phyloP scores from a whole-genome alignment of 2,888 invertebrate species.

The Allacma fusca region DNA sequence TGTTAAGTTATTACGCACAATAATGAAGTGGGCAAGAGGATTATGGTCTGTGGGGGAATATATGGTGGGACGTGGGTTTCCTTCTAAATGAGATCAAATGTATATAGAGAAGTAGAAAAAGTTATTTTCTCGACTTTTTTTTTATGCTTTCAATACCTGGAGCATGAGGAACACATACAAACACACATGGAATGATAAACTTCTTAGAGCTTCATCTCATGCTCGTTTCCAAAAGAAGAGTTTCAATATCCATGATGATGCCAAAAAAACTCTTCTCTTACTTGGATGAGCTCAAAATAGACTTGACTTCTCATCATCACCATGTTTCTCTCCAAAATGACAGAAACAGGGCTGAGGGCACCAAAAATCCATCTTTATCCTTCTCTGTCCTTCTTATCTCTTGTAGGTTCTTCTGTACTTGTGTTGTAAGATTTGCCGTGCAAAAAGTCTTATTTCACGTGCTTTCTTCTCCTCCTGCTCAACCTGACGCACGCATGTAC shows the following conservation, averaged over 20 bases:
- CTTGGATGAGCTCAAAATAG: constrained; percentile 33
- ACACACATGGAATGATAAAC: constrained; percentile 22
- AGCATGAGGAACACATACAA: neutral
- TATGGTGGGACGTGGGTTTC: neutral
- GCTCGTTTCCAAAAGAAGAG: neutral
- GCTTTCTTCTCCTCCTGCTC: neutral
- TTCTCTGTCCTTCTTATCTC: neutral
- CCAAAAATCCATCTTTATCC: neutral
- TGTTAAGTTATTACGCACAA: neutral
- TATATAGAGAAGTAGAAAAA: neutral
- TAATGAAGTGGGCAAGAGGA: neutral
- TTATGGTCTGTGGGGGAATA: neutral
- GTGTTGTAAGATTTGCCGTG: no score
- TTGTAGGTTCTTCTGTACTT: no score
- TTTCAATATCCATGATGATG: constrained; percentile 23
- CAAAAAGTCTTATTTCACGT: neutral
- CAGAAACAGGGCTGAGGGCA: constrained; percentile 21
- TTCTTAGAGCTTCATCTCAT: constrained; percentile 7
- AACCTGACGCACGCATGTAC: neutral
- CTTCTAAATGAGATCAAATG: constrained; percentile 18
- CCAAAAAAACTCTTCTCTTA: neutral
- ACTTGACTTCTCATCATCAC: constrained; percentile 34
- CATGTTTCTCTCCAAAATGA: constrained; percentile 19
- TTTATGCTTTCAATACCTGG: constrained; percentile 10
- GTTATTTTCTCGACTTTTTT: constrained; percentile 4